Conservation (phyloP, 2,113 vertebrate species). For the Pelecanoides urinatrix region DNA sequence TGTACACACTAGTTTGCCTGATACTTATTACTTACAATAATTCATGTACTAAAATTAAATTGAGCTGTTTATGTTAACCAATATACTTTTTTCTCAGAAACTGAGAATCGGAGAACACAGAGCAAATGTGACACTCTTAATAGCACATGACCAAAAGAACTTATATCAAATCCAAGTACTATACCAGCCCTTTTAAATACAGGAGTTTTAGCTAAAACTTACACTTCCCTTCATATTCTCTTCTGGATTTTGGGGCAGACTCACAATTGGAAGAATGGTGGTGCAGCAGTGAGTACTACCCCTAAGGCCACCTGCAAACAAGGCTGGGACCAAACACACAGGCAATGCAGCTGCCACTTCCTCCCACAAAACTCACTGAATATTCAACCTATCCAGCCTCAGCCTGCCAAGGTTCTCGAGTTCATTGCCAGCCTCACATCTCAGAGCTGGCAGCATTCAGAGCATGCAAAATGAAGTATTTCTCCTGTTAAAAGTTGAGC, state of each 20-base stretch:
- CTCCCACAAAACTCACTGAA: background rate
- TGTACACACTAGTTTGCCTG: background rate
- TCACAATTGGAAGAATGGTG: rapidly evolving
- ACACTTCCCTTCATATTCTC: background rate
- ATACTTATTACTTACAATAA: background rate
- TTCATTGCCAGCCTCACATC: background rate
- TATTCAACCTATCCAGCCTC: background rate
- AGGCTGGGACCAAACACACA: background rate
- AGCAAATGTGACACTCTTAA: background rate
- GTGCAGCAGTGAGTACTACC: background rate
- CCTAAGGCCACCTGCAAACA: background rate
- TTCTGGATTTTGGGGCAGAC: background rate
- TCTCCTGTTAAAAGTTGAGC: background rate
- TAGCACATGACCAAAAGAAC: background rate
- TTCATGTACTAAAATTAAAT: background rate
- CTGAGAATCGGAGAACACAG: background rate
- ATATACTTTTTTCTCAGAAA: background rate
- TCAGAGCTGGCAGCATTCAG: background rate
- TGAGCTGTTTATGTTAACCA: background rate
- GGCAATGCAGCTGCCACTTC: background rate
- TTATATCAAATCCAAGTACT: background rate
- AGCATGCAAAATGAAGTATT: background rate
- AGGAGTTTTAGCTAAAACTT: background rate
- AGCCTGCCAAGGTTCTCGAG: background rate
- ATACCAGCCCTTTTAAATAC: background rate